Percentiles rank a stretch among this genome's conserved stretches.
phyloP scores from a whole-genome alignment of 2,797 vertebrate genomes.

The Atherinosoma microstoma region DNA sequence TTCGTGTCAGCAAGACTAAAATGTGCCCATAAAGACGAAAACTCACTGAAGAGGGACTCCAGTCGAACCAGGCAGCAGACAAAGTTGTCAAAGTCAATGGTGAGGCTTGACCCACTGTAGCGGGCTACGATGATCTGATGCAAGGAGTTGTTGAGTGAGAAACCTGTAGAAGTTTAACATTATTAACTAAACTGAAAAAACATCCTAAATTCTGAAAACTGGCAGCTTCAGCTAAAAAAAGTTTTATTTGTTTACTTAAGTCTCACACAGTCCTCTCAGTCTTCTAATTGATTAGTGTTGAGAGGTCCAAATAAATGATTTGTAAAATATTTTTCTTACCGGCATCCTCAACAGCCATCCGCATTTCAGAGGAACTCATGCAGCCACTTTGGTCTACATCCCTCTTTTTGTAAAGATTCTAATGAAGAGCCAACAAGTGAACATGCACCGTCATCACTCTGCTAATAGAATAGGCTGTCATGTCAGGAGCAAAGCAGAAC shows the following conservation, averaged over 20 bases:
- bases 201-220: too few relatives aligned
- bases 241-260: too few relatives aligned
- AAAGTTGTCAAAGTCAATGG: constrained; percentile 90
- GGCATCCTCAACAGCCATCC: constrained; percentile 71
- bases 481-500: constrained; percentile 1
- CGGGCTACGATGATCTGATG: constrained; percentile 89
- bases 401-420: constrained; percentile 74
- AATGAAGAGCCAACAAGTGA: constrained; percentile 6
- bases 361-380: constrained; percentile 80
- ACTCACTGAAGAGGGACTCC: constrained; percentile 89
- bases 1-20: not conserved
- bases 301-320: not conserved
- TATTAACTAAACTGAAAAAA: too few relatives aligned
- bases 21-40: not conserved
- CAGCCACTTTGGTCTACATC: constrained; percentile 74
- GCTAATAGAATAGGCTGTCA: not conserved
- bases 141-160: constrained; percentile 85
- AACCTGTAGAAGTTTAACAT: constrained; percentile 75
- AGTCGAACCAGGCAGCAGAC: constrained; percentile 86
- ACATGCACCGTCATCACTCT: not conserved
- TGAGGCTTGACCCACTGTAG: constrained; percentile 83
- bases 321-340: constrained; percentile 52
- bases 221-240: too few relatives aligned
- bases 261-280: not conserved
- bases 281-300: not conserved